These are phyloP conservation scores for Pteria penguin DNA, from an alignment of 2,888 invertebrate genomes.

Conservation along the genomic window DNA sequence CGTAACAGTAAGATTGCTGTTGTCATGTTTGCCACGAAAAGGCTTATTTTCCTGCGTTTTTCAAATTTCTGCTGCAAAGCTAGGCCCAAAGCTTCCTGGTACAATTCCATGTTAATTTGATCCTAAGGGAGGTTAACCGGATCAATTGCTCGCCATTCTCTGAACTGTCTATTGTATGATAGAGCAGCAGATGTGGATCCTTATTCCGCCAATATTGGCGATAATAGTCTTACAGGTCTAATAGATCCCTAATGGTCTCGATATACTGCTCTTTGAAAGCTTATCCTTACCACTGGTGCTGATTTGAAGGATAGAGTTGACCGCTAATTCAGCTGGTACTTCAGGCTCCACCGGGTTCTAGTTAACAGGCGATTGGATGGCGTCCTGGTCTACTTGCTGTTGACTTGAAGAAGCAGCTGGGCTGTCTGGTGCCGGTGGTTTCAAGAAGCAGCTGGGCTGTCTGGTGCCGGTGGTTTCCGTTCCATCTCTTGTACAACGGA, in stretches of 20 bases:
- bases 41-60: neutral
- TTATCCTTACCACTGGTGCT: neutral
- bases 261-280: neutral
- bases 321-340: too few relatives aligned
- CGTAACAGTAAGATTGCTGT: neutral
- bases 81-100: neutral
- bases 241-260: too few relatives aligned
- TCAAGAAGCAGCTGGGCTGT: too few relatives aligned
- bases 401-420: too few relatives aligned
- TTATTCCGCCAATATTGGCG: neutral
- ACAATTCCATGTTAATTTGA: neutral
- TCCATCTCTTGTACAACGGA: neutral
- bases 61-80: neutral
- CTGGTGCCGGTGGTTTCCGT: neutral
- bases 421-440: neutral
- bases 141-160: neutral
- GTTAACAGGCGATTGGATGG: too few relatives aligned
- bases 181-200: neutral
- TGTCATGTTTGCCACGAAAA: neutral
- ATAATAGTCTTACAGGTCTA: too few relatives aligned
- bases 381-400: too few relatives aligned
- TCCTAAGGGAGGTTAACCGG: neutral
- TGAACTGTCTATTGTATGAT: neutral
- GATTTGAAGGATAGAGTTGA: neutral
- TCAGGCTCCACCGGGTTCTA: too few relatives aligned